Percentiles rank a stretch among this genome's conserved stretches.
Evolutionary conservation across 2,888 invertebrate genomes (phyloP).

Genomic region (Caenorhabditis doughertyi): DNA sequence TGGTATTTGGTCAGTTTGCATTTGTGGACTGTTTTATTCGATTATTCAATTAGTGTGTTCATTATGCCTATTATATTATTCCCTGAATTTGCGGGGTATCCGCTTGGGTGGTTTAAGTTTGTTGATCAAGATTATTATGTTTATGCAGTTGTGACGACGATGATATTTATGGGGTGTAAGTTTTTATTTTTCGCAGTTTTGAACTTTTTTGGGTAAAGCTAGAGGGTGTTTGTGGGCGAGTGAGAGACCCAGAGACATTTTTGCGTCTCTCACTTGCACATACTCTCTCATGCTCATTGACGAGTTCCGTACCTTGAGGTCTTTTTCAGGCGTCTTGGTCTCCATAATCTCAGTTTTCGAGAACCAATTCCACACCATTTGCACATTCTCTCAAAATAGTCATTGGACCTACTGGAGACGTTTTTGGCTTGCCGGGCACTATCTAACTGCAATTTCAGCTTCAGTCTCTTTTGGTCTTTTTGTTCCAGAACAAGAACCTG

Average conservation of each 20-base stretch:
- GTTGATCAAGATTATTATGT: neutral
- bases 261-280: too few relatives aligned
- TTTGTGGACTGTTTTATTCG: constrained; percentile 6
- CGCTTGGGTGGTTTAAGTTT: neutral
- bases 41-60: constrained; percentile 9
- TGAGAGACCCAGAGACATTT: too few relatives aligned
- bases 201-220: too few relatives aligned
- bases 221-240: too few relatives aligned
- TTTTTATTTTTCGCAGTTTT: neutral
- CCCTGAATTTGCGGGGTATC: constrained; percentile 18
- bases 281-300: neutral
- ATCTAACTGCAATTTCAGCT: neutral
- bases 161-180: constrained; percentile 5
- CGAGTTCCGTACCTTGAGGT: too few relatives aligned
- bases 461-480: constrained; percentile 12
- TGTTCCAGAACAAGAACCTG: neutral
- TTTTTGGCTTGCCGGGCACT: neutral
- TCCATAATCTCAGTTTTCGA: constrained; percentile 12
- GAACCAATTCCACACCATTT: constrained; percentile 10
- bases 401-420: neutral
- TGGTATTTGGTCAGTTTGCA: constrained; percentile 10
- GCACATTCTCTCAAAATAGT: neutral
- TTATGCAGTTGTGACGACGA: neutral
- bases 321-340: constrained; percentile 1
- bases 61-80: constrained; percentile 7